Percentiles rank a stretch among this genome's conserved stretches.
phyloP scores from a whole-genome alignment of 2,797 vertebrate genomes.

The Malurus leucopterus region DNA sequence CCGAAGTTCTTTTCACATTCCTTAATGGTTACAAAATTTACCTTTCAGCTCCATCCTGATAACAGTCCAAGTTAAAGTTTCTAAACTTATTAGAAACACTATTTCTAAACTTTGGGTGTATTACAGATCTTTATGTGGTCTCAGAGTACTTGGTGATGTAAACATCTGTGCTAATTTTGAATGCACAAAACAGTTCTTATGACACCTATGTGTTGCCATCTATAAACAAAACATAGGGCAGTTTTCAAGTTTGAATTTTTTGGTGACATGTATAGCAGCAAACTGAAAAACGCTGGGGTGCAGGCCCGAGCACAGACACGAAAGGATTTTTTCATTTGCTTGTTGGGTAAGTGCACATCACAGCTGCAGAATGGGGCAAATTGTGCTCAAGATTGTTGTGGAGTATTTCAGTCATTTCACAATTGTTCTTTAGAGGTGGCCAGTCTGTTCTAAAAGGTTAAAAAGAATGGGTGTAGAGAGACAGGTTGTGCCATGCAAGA shows the following conservation, averaged over 20 bases:
- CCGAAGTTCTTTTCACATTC: not conserved
- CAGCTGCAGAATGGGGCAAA: not conserved
- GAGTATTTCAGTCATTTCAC: not conserved
- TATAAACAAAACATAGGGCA: not conserved
- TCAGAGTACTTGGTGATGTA: not conserved
- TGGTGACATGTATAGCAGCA: not conserved
- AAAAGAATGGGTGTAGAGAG: not conserved
- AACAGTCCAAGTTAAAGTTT: not conserved
- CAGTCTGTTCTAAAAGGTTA: not conserved
- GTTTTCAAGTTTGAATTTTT: not conserved
- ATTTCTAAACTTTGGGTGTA: not conserved
- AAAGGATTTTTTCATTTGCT: not conserved
- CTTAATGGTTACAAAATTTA: not conserved
- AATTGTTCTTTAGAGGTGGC: not conserved
- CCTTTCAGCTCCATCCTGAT: not conserved
- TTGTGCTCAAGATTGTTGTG: not conserved
- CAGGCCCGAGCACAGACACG: not conserved
- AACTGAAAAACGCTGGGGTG: not conserved
- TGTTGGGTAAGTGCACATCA: not conserved
- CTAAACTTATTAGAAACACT: not conserved
- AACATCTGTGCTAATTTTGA: not conserved
- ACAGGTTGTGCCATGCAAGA: accelerated
- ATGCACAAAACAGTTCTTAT: not conserved
- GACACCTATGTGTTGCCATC: not conserved
- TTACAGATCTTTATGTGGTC: not conserved